These are phyloP conservation scores for Malthinus seriepunctatus DNA, from an alignment of 2,888 invertebrate species.

Conservation along the genomic window DNA sequence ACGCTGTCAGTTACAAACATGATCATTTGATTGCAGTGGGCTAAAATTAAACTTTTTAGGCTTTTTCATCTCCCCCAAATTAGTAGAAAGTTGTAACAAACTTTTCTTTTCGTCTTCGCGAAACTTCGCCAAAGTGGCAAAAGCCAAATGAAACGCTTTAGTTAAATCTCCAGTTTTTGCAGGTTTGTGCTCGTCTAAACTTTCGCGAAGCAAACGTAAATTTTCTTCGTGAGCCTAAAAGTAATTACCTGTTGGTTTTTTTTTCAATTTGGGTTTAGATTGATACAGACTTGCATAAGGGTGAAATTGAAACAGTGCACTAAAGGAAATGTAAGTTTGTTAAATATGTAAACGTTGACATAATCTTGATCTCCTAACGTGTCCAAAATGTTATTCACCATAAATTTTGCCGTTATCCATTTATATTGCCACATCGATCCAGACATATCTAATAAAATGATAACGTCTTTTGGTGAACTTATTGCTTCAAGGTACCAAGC, in stretches of 20 bases:
- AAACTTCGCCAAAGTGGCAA: slow-evolving; percentile 70
- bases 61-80: background rate
- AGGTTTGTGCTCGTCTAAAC: slow-evolving; percentile 42
- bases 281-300: slow-evolving; percentile 62
- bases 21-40: slow-evolving; percentile 86
- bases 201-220: slow-evolving; percentile 49
- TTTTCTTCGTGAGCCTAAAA: slow-evolving; percentile 54
- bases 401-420: slow-evolving; percentile 83
- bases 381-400: slow-evolving; percentile 86
- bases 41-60: slow-evolving; percentile 29
- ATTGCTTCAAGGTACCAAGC: slow-evolving; percentile 98
- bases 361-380: slow-evolving; percentile 97
- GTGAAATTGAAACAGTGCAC: slow-evolving; percentile 88
- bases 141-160: slow-evolving; percentile 69
- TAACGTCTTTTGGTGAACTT: slow-evolving; percentile 93
- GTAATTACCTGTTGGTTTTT: background rate
- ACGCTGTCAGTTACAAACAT: slow-evolving; percentile 98
- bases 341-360: slow-evolving; percentile 94
- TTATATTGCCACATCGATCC: slow-evolving; percentile 68
- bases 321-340: slow-evolving; percentile 74
- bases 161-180: slow-evolving; percentile 44
- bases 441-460: slow-evolving; percentile 68
- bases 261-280: too few relatives aligned
- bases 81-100: slow-evolving; percentile 3
- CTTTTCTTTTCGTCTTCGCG: slow-evolving; percentile 32